phyloP scores from a whole-genome alignment of 1,140 invertebrate species.

The Hyphantria cunea region DNA sequence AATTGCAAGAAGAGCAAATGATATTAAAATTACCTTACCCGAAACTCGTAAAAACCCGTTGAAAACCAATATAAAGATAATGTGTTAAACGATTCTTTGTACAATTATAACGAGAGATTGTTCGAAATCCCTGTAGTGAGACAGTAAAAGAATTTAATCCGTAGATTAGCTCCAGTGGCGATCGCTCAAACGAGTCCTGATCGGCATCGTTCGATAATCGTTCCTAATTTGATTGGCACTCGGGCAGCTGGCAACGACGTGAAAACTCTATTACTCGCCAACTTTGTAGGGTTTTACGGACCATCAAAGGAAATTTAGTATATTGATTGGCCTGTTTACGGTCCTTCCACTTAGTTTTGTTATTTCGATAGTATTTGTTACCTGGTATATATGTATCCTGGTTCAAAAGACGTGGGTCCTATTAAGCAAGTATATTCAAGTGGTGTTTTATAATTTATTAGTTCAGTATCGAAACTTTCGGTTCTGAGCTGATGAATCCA shows the following conservation, averaged over 20 bases:
- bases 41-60: slow-evolving; percentile 5
- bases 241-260: slow-evolving; percentile 56
- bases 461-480: too few relatives aligned
- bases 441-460: too few relatives aligned
- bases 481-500: too few relatives aligned
- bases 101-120: slow-evolving; percentile 24
- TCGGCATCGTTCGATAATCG: slow-evolving; percentile 56
- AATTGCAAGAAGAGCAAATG: slow-evolving; percentile 10
- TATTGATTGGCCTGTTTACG: slow-evolving; percentile 45
- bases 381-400: slow-evolving; percentile 4
- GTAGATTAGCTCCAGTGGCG: slow-evolving; percentile 43
- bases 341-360: slow-evolving; percentile 21
- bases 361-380: slow-evolving; percentile 17
- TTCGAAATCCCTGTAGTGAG: slow-evolving; percentile 37
- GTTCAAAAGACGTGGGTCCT: too few relatives aligned
- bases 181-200: slow-evolving; percentile 42
- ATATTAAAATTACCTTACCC: slow-evolving; percentile 2
- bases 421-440: too few relatives aligned
- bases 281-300: slow-evolving; percentile 47
- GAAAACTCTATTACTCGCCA: slow-evolving; percentile 56
- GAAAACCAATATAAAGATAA: slow-evolving; percentile 25
- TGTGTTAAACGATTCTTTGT: slow-evolving; percentile 15
- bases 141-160: slow-evolving; percentile 57
- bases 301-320: slow-evolving; percentile 43
- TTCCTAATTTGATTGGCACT: slow-evolving; percentile 70